Evolutionary conservation across 2,888 invertebrate species (phyloP).

Genomic region (Tenthredo scrophulariae): DNA sequence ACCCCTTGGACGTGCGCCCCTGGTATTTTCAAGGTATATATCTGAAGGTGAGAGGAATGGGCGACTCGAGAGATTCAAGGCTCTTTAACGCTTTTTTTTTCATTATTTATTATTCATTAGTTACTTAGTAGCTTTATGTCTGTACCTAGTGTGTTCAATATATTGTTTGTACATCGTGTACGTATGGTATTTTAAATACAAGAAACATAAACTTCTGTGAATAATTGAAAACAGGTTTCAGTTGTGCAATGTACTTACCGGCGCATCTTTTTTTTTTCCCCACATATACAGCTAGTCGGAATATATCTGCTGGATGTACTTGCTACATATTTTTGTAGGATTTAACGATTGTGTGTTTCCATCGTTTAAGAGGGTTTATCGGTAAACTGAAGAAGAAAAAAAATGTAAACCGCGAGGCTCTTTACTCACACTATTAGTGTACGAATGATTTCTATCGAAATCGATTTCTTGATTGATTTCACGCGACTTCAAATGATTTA

Average conservation of each 20-base stretch:
- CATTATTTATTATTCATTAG: neutral
- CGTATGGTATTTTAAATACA: conserved; percentile 12
- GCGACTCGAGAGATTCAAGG: neutral
- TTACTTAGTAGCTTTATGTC: neutral
- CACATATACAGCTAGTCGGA: neutral
- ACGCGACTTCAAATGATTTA: no score
- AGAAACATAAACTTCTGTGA: conserved; percentile 29
- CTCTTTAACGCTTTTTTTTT: neutral
- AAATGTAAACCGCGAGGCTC: neutral
- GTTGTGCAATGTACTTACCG: conserved; percentile 29
- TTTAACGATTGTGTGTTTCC: neutral
- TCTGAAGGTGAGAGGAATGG: neutral
- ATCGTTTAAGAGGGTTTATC: neutral
- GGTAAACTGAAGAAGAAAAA: neutral
- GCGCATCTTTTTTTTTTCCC: neutral
- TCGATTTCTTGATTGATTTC: neutral
- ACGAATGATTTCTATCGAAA: no score
- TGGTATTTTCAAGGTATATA: neutral
- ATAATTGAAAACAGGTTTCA: conserved; percentile 42
- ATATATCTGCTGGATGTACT: neutral
- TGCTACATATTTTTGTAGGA: neutral
- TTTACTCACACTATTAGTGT: neutral
- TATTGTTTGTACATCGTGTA: neutral
- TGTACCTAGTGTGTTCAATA: neutral
- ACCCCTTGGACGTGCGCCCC: conserved; percentile 22